phyloP scores from a whole-genome alignment of 2,888 invertebrate genomes.

The Coenonympha arcania region DNA sequence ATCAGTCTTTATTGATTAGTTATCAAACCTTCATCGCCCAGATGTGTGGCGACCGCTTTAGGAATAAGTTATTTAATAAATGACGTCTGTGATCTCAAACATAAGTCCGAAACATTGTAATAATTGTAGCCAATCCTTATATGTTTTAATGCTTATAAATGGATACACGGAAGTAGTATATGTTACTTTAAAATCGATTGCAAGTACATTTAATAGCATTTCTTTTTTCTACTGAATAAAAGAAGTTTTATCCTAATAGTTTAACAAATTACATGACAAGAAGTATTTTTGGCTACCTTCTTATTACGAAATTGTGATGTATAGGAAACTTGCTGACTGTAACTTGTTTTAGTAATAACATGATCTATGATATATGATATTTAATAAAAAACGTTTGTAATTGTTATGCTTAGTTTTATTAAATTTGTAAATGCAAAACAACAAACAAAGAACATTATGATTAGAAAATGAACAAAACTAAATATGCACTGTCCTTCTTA shows the following conservation, averaged over 20 bases:
- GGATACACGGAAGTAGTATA: too few species aligned
- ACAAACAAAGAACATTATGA: conserved; percentile 16
- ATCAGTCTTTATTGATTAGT: background rate
- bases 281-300: background rate
- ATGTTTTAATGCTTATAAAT: background rate
- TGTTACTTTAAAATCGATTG: too few species aligned
- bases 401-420: conserved; percentile 21
- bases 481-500: conserved; percentile 32
- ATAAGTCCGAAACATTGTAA: conserved; percentile 2
- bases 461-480: conserved; percentile 30
- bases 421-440: conserved; percentile 23
- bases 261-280: background rate
- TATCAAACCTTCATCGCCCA: too few species aligned
- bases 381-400: conserved; percentile 8
- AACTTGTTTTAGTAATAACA: background rate
- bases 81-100: conserved; percentile 19
- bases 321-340: background rate
- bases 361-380: background rate
- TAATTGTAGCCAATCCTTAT: background rate
- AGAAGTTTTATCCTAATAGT: background rate
- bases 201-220: too few species aligned
- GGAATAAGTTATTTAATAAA: conserved; percentile 7
- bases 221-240: too few species aligned
- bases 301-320: background rate
- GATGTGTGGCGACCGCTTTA: background rate